These are phyloP conservation scores for Cacoxenus indagator DNA, from an alignment of 2,888 invertebrate species.

Conservation along the genomic window DNA sequence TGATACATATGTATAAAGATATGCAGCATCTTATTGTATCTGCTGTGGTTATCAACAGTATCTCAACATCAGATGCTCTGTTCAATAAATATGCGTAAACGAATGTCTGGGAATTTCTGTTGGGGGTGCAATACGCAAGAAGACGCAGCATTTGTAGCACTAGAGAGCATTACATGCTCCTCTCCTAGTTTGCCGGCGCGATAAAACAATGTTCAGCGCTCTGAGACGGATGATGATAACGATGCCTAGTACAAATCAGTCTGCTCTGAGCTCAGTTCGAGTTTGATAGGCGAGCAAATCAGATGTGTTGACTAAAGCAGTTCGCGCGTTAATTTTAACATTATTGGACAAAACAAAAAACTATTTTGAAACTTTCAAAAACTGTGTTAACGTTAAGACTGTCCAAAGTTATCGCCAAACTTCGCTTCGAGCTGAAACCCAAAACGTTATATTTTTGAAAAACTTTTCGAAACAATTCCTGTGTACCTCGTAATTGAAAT, in stretches of 20 bases:
- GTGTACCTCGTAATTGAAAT: no score
- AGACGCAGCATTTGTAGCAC: neutral
- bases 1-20: neutral
- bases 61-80: neutral
- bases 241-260: neutral
- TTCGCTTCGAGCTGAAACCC: no score
- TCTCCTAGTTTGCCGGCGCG: neutral
- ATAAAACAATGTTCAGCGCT: neutral
- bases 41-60: neutral
- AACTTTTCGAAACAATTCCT: neutral
- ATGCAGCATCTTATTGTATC: neutral
- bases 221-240: neutral
- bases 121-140: neutral
- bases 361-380: neutral
- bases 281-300: conserved; percentile 53
- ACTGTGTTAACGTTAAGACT: neutral
- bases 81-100: conserved; percentile 22
- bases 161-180: neutral
- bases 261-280: conserved; percentile 52
- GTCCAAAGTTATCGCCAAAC: no score
- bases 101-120: conserved; percentile 26
- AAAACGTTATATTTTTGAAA: neutral
- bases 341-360: conserved; percentile 17
- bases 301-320: conserved; percentile 41
- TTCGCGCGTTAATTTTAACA: neutral